A percentile compares a stretch with the other conserved stretches of the same genome.
These are phyloP conservation scores for Morelia viridis DNA, from an alignment of 2,797 vertebrate genomes.

Conservation along the genomic window DNA sequence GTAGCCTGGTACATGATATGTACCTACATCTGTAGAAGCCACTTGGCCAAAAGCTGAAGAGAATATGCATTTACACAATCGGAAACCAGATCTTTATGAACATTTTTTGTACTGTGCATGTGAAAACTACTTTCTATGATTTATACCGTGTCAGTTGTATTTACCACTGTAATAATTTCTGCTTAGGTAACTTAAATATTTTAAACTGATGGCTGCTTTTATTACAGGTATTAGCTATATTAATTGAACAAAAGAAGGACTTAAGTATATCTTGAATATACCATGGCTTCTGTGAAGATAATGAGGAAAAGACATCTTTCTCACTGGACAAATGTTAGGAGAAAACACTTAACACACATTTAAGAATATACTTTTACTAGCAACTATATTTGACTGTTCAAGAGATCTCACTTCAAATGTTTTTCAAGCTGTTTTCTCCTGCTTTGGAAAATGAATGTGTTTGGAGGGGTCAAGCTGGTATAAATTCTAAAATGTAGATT, in stretches of 20 bases:
- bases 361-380: background rate
- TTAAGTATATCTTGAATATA: background rate
- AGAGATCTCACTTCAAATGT: background rate
- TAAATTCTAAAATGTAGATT: background rate
- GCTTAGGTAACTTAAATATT: background rate
- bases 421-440: background rate
- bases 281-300: background rate
- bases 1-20: background rate
- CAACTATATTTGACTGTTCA: background rate
- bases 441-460: background rate
- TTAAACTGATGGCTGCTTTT: background rate
- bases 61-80: background rate
- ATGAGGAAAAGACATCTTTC: background rate
- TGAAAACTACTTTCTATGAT: background rate
- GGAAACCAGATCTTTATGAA: background rate
- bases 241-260: background rate
- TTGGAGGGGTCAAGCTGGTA: background rate
- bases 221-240: background rate
- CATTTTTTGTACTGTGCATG: background rate
- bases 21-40: background rate
- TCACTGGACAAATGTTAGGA: background rate
- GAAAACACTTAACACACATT: slow-evolving; percentile 4
- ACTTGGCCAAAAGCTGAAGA: background rate
- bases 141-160: background rate
- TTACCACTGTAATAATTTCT: background rate